Base-by-base conservation (phyloP, 2,113 vertebrate genomes). In the Amphiprion ocellaris region DNA sequence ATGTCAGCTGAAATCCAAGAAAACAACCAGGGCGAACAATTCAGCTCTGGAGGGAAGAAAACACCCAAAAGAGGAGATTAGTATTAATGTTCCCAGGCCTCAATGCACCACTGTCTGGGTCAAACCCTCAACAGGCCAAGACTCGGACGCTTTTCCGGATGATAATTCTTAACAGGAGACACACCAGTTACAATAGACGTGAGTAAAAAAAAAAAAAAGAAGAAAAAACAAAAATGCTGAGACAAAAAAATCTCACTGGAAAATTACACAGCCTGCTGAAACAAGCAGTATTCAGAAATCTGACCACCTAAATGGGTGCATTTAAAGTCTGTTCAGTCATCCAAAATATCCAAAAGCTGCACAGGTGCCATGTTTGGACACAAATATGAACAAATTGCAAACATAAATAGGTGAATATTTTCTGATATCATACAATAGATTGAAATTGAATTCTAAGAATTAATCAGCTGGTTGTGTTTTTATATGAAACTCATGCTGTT, bases 161-260 rank as follows among this genome's bases (percentile, higher is more conserved):
- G 81, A 76, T 73, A 73, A 87, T 79, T 53, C 59, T 84, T 44
- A 86, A 77, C 62, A 81, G 69, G 56, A 83, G 79, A 86, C 70
- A 58, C 70, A 59, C 65, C 50, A 61, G 69, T 73, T 69, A 72
- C 16, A 65, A 53, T 58, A 44, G 49, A 74, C 46, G 39, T n/a
- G 71, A 65, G 69, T 60, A 23, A 33, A 62, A 66, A 24, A 58
- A 60, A 73, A 55, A 24, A 49, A 52, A 21, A 21, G 21, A 21
- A 21, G 21, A 21, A 21, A 21, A 21, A 21, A 21, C 21, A 61
- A 68, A 6, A 41, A 62, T 37, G 58, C 67, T 66, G 66, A 69
- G 69, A 72, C 7, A 58, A 12, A 72, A 26, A 62, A 56, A 5
- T 61, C 66, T 70, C 26, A 65, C 30, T 69, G 37, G 52, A 79